These are phyloP conservation scores for Cuniculus paca DNA, from an alignment of 2,797 vertebrate species.

Conservation along the genomic window DNA sequence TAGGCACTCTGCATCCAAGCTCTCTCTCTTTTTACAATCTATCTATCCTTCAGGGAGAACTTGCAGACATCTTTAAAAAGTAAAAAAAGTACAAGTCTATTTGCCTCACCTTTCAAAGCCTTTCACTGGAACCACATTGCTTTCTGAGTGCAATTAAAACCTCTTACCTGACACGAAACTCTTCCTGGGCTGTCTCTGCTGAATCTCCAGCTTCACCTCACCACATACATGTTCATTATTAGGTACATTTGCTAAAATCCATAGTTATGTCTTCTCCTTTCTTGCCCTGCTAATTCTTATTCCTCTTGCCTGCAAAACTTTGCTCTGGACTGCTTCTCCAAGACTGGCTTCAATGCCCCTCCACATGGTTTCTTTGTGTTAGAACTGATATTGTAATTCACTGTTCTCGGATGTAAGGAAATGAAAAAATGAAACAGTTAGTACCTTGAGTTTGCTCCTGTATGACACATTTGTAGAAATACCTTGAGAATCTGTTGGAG, in stretches of 20 bases:
- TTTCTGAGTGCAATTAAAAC: constrained; percentile 28
- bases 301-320: neutral
- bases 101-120: neutral
- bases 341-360: neutral
- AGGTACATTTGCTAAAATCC: neutral
- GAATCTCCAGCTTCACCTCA: neutral
- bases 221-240: neutral
- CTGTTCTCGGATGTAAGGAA: neutral
- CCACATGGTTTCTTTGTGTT: neutral
- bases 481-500: neutral
- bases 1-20: neutral
- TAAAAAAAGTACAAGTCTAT: neutral
- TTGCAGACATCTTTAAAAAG: constrained; percentile 5
- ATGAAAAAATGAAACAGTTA: neutral
- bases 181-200: neutral
- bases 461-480: neutral
- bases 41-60: neutral
- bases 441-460: neutral
- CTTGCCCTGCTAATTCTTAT: neutral
- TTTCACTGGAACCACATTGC: neutral
- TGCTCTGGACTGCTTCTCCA: neutral
- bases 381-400: neutral
- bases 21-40: neutral
- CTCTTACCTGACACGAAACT: neutral
- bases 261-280: neutral